Percentiles rank a stretch among this genome's conserved stretches.
Evolutionary conservation across 2,888 invertebrate genomes (phyloP).

Genomic region (Caenorhabditis zanzibari): DNA sequence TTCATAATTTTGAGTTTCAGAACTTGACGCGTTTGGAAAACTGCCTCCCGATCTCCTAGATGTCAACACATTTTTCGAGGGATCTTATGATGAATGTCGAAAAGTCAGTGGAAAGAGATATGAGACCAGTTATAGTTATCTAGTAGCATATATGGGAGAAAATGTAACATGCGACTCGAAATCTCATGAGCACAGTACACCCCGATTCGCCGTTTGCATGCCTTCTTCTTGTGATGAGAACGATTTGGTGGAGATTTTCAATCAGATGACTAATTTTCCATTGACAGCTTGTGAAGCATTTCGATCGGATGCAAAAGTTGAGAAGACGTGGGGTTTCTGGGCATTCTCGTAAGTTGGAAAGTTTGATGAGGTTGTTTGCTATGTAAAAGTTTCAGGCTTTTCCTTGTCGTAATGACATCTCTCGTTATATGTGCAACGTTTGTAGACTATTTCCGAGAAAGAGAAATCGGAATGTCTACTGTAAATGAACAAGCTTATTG

Average conservation of each 20-base stretch:
- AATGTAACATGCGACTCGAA: constrained; percentile 5
- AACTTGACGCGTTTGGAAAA: constrained; percentile 64
- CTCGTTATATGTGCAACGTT: constrained; percentile 32
- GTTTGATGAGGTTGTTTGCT: too few species aligned
- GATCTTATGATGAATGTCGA: constrained; percentile 52
- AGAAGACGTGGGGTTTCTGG: constrained; percentile 47
- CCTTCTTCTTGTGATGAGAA: constrained; percentile 36
- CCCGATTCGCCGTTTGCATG: constrained; percentile 47
- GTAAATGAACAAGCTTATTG: constrained; percentile 38
- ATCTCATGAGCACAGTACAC: constrained; percentile 19
- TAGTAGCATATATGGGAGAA: constrained; percentile 25
- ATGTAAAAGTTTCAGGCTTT: constrained; percentile 44
- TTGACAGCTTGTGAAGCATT: constrained; percentile 47
- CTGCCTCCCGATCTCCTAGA: constrained; percentile 55
- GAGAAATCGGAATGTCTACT: constrained; percentile 42
- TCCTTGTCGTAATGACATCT: constrained; percentile 25
- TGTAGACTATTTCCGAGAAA: constrained; percentile 53
- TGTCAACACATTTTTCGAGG: constrained; percentile 49
- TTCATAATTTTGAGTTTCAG: constrained; percentile 31
- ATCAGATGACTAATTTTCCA: constrained; percentile 21
- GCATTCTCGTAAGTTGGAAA: constrained; percentile 46
- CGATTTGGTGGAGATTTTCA: constrained; percentile 53
- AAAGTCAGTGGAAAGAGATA: constrained; percentile 53
- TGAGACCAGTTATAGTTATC: constrained; percentile 56
- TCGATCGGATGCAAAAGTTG: constrained; percentile 28